A percentile compares a stretch with the other conserved stretches of the same genome.
These are phyloP conservation scores for Malurus melanocephalus DNA, from an alignment of 2,113 vertebrate genomes.

Conservation along the genomic window DNA sequence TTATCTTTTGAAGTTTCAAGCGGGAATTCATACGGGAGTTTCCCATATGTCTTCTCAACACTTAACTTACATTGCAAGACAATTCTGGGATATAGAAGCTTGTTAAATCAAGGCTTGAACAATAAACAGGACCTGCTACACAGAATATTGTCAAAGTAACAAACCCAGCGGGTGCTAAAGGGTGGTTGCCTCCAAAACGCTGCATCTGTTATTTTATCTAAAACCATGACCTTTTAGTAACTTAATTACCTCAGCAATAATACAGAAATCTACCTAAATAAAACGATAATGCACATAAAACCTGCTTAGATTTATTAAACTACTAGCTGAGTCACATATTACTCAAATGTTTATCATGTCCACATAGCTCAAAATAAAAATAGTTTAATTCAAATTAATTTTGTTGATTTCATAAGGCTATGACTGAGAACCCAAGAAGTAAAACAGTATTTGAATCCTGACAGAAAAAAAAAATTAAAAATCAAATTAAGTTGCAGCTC, in stretches of 20 bases:
- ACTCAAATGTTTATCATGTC: background rate
- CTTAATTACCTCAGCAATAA: background rate
- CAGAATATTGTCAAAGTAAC: background rate
- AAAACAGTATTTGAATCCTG: background rate
- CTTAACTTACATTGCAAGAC: background rate
- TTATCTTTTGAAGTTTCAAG: background rate
- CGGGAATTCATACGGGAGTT: background rate
- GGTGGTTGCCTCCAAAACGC: background rate
- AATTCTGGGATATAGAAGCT: background rate
- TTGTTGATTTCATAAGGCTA: background rate
- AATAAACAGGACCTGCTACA: background rate
- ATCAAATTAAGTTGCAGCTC: background rate
- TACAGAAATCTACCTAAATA: background rate
- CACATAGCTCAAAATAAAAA: background rate
- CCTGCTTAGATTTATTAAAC: background rate
- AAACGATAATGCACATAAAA: background rate
- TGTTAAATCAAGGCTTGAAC: background rate
- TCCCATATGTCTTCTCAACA: background rate
- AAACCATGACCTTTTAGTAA: background rate
- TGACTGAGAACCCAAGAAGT: background rate
- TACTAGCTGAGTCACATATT: background rate
- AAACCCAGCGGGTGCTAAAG: background rate
- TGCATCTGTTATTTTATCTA: background rate
- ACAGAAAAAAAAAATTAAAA: background rate
- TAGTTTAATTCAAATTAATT: background rate